Evolutionary conservation across 2,888 invertebrate genomes (phyloP).

Genomic region (Chrysina gloriosa): DNA sequence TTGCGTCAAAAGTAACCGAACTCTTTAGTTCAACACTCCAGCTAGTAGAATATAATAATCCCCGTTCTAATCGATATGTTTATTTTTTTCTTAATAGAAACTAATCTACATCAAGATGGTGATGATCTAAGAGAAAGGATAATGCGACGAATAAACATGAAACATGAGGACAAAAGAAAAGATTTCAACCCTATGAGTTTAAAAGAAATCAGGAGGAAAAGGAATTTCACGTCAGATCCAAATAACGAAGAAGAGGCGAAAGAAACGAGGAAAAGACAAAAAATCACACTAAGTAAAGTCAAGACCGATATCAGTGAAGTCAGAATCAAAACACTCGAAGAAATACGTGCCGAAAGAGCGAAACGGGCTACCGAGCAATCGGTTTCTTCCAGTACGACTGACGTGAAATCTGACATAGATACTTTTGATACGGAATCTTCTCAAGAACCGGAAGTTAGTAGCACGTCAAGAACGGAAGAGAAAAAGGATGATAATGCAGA

Average conservation of each 20-base stretch:
- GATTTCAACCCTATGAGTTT: slow-evolving; percentile 60
- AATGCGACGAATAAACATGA: slow-evolving; percentile 52
- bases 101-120: slow-evolving; percentile 31
- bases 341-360: slow-evolving; percentile 61
- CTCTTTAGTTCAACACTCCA: too few relatives aligned
- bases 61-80: too few relatives aligned
- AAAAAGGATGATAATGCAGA: slow-evolving; percentile 2
- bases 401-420: slow-evolving; percentile 18
- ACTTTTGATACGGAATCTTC: slow-evolving; percentile 1
- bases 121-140: slow-evolving; percentile 58
- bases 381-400: slow-evolving; percentile 43
- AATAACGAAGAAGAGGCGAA: slow-evolving; percentile 36
- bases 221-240: slow-evolving; percentile 37
- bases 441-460: slow-evolving; percentile 56
- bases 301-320: slow-evolving; percentile 52
- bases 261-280: slow-evolving; percentile 42
- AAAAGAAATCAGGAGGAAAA: slow-evolving; percentile 64
- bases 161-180: slow-evolving; percentile 43
- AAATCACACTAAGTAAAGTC: slow-evolving; percentile 32
- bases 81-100: slow-evolving; percentile 4
- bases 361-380: slow-evolving; percentile 42
- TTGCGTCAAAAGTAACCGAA: too few relatives aligned
- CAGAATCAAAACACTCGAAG: slow-evolving; percentile 64
- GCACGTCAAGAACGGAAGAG: slow-evolving; percentile 51
- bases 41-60: too few relatives aligned